Percentiles rank a stretch among this genome's conserved stretches.
Conservation (phyloP, 64 coral and sea anemone species). For the Montipora sp. region DNA sequence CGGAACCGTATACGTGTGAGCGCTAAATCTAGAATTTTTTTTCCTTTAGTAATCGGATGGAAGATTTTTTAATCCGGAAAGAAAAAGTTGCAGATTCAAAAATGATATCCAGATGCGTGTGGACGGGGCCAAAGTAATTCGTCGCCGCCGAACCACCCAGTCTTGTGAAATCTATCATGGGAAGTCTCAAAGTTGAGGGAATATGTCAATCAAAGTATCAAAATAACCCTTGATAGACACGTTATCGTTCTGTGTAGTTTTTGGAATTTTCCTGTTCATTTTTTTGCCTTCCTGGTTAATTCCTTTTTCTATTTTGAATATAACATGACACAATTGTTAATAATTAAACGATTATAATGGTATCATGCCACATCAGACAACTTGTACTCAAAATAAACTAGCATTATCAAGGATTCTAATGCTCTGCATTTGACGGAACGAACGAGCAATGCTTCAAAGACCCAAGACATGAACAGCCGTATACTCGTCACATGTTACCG, state of each 20-base stretch:
- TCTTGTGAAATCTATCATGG: neutral
- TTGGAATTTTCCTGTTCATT: neutral
- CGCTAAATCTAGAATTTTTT: no score
- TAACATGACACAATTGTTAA: neutral
- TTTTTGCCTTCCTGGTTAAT: neutral
- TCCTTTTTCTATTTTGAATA: neutral
- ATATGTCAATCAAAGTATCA: neutral
- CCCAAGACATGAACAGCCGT: no score
- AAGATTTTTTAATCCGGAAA: no score
- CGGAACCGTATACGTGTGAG: no score
- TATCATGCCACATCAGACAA: neutral
- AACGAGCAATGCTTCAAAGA: no score
- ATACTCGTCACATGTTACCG: no score
- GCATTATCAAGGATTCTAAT: no score
- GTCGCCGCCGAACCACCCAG: neutral
- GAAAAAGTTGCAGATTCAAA: no score
- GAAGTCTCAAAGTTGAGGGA: neutral
- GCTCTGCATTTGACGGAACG: no score
- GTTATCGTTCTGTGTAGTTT: neutral
- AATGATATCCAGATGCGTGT: no score
- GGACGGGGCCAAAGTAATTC: neutral
- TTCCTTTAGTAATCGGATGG: no score
- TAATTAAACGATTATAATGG: neutral
- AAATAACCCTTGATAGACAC: constrained; percentile 2
- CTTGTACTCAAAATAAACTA: neutral